These are phyloP conservation scores for Ailuropoda melanoleuca DNA, from an alignment of 2,113 vertebrate genomes.

Conservation along the genomic window DNA sequence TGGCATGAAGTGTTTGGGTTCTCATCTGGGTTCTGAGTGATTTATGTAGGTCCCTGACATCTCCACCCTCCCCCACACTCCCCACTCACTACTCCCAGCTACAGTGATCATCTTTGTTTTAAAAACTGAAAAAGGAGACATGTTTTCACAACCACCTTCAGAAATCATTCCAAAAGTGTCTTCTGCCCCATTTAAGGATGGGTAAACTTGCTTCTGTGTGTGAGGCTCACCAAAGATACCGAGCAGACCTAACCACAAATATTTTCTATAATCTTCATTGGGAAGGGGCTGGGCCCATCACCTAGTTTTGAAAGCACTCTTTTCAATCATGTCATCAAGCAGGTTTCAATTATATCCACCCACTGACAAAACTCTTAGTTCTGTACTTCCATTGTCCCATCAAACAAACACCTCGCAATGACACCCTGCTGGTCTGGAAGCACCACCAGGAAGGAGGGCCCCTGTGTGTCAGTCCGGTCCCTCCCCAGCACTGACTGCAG, in stretches of 20 bases:
- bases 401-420: background rate
- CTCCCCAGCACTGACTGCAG: fast-evolving
- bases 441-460: fast-evolving
- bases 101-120: background rate
- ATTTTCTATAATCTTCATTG: background rate
- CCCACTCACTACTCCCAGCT: too few relatives aligned
- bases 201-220: background rate
- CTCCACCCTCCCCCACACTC: background rate
- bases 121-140: background rate
- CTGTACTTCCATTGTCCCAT: fast-evolving
- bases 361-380: background rate
- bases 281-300: background rate
- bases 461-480: background rate
- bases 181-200: background rate
- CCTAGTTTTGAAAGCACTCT: background rate
- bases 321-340: background rate
- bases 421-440: background rate
- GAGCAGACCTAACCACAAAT: background rate
- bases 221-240: background rate
- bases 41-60: background rate
- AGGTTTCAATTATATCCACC: too few relatives aligned
- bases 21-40: background rate
- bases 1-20: too few relatives aligned
- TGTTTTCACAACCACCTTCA: background rate
- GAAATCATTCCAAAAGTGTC: background rate